These are phyloP conservation scores for Vidua chalybeata DNA, from an alignment of 2,113 vertebrate species.

Conservation along the genomic window DNA sequence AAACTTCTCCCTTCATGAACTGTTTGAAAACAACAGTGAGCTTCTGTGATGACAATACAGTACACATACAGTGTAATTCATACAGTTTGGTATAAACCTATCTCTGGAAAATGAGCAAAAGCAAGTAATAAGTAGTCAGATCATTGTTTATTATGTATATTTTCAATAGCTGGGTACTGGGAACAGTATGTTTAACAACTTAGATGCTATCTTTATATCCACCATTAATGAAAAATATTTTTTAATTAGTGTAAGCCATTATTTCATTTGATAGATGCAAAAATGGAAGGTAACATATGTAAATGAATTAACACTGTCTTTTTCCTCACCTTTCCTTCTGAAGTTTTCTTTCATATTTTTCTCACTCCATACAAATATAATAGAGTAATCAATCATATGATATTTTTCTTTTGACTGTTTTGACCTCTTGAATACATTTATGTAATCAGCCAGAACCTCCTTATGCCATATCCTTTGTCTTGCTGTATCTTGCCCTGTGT, in stretches of 20 bases:
- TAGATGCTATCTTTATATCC: not conserved
- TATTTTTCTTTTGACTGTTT: constrained; percentile 12
- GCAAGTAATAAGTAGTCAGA: not conserved
- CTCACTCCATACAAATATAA: not conserved
- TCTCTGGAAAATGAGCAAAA: not conserved
- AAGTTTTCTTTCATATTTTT: not conserved
- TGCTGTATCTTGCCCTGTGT: not conserved
- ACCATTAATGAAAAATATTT: not conserved
- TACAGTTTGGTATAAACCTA: not conserved
- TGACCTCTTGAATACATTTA: constrained; percentile 13
- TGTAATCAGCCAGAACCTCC: not conserved
- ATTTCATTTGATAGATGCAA: no score
- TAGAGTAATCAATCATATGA: constrained; percentile 57
- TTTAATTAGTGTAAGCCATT: not conserved
- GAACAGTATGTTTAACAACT: not conserved
- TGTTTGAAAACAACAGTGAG: not conserved
- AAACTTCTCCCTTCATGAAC: not conserved
- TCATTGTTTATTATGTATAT: rapidly evolving
- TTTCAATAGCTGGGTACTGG: not conserved
- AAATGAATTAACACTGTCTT: not conserved
- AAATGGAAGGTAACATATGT: not conserved
- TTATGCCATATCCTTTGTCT: not conserved
- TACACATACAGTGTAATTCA: not conserved
- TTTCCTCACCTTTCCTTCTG: not conserved
- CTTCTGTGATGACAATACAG: not conserved